Conservation (phyloP, 2,113 vertebrate species). For the Albula goreensis region DNA sequence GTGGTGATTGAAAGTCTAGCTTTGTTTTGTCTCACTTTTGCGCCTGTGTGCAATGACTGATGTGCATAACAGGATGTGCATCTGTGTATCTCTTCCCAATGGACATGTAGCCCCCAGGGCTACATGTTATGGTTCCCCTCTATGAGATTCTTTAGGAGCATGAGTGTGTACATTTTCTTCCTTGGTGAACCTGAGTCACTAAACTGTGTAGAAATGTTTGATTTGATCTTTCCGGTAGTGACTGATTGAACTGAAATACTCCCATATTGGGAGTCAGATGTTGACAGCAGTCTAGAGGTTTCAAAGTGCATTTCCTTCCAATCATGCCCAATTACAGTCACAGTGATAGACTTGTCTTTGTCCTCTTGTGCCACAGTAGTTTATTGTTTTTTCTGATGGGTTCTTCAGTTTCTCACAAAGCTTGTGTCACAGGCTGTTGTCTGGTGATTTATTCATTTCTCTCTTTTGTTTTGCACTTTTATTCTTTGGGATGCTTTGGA, state of each 20-base stretch:
- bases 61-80: not conserved
- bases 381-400: not conserved
- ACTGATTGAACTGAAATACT: constrained; percentile 36
- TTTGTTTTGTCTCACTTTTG: not conserved
- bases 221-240: constrained; percentile 40
- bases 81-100: constrained; percentile 14
- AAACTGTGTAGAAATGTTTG: constrained; percentile 8
- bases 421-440: not conserved
- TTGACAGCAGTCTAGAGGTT: constrained; percentile 31
- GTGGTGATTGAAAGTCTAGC: too few species aligned
- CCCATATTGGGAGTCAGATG: constrained; percentile 1
- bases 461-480: not conserved
- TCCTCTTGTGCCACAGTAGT: not conserved
- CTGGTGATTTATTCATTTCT: not conserved
- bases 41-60: not conserved
- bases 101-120: not conserved
- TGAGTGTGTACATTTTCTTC: not conserved
- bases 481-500: constrained; percentile 3
- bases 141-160: not conserved
- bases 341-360: not conserved
- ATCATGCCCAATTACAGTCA: constrained; percentile 1
- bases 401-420: not conserved
- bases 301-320: not conserved
- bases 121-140: constrained; percentile 11
- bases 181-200: not conserved